Conservation (phyloP, 1,140 invertebrate genomes). For the Drosophila melanica region DNA sequence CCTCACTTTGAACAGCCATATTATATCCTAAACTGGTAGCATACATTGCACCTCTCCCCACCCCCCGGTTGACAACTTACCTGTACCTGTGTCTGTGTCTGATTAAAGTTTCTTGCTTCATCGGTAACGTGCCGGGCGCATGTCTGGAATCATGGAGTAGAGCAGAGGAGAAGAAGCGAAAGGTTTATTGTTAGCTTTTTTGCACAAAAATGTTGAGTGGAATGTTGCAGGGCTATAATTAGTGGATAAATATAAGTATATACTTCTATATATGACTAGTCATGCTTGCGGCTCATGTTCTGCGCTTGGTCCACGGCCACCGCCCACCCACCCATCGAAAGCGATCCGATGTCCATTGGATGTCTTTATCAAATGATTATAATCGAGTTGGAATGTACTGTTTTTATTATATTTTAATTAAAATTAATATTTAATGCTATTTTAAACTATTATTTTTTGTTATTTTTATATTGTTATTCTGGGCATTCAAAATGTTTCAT, state of each 20-base stretch:
- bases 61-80: conserved; percentile 69
- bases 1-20: conserved; percentile 16
- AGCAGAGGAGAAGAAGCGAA: conserved; percentile 42
- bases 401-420: not conserved
- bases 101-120: conserved; percentile 78
- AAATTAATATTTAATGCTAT: not conserved
- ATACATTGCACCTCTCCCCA: not conserved
- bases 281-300: conserved; percentile 43
- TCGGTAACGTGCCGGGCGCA: conserved; percentile 78
- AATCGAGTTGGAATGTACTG: conserved; percentile 24
- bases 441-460: not conserved
- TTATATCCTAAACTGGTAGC: conserved; percentile 62
- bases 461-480: too few species aligned
- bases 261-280: conserved; percentile 51
- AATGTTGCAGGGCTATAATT: conserved; percentile 69
- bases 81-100: conserved; percentile 78
- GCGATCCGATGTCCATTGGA: conserved; percentile 33
- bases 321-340: conserved; percentile 44
- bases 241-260: conserved; percentile 62
- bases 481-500: too few species aligned
- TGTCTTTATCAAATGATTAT: conserved; percentile 33
- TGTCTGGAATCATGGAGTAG: conserved; percentile 46
- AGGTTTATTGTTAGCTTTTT: conserved; percentile 53
- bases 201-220: conserved; percentile 55
- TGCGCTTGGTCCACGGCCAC: conserved; percentile 13